A percentile compares a stretch with the other conserved stretches of the same genome.
Conservation (phyloP, 2,888 invertebrate species). For the Hermaeophaga mercurialis region DNA sequence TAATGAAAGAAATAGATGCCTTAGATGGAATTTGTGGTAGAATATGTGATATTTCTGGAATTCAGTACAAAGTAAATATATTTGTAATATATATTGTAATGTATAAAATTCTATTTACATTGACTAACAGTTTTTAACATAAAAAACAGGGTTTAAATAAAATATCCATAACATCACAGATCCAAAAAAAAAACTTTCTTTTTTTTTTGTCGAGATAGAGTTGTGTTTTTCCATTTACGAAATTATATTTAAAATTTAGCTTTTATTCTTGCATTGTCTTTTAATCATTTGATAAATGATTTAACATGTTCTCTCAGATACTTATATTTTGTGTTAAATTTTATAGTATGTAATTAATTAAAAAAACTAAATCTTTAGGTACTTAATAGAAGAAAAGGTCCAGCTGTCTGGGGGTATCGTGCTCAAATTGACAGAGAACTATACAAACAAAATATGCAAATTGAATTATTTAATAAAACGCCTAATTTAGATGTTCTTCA, state of each 20-base stretch:
- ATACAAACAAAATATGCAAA: constrained; percentile 78
- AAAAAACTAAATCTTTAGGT: constrained; percentile 60
- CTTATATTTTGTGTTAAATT: too few species aligned
- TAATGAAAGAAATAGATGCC: constrained; percentile 87
- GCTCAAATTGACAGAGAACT: constrained; percentile 86
- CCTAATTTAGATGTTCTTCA: constrained; percentile 71
- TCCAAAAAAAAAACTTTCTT: too few species aligned
- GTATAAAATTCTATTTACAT: neutral
- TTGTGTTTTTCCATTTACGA: too few species aligned
- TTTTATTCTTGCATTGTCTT: too few species aligned
- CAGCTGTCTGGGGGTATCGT: constrained; percentile 87
- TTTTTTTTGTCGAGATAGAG: too few species aligned
- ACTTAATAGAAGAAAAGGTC: constrained; percentile 80
- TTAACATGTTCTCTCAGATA: too few species aligned
- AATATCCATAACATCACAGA: too few species aligned
- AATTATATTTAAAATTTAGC: too few species aligned
- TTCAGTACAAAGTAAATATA: constrained; percentile 71
- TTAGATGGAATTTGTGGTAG: constrained; percentile 82
- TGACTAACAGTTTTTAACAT: constrained; percentile 22
- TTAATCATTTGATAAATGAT: too few species aligned
- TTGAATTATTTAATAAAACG: constrained; percentile 67
- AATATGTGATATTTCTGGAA: constrained; percentile 80
- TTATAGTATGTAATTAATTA: too few species aligned
- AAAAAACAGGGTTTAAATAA: too few species aligned
- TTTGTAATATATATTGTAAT: neutral